Conservation (phyloP, 2,797 vertebrate genomes). For the Hipposideros larvatus region DNA sequence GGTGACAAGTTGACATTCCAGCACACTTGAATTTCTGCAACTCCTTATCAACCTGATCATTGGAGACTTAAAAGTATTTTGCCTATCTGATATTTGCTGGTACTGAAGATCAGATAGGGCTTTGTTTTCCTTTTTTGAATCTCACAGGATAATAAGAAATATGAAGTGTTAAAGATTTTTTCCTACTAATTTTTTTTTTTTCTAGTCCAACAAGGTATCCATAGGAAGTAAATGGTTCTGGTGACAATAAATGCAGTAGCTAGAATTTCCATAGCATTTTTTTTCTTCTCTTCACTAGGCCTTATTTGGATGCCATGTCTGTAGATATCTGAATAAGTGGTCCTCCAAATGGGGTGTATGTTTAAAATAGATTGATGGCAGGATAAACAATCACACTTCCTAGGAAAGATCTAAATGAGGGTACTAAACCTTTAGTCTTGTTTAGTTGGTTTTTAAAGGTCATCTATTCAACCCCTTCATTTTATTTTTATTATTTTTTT, state of each 20-base stretch:
- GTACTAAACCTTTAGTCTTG: not conserved
- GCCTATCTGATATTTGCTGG: slow-evolving; percentile 54
- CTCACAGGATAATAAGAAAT: slow-evolving; percentile 45
- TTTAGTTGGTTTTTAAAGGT: slow-evolving; percentile 69
- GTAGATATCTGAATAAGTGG: slow-evolving; percentile 10
- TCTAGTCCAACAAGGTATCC: not conserved
- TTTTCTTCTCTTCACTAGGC: slow-evolving; percentile 17
- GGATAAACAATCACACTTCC: not conserved
- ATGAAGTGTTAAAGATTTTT: slow-evolving; percentile 41
- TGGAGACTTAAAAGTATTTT: slow-evolving; percentile 52
- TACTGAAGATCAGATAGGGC: slow-evolving; percentile 10
- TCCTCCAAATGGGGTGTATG: not conserved
- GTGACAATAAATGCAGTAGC: not conserved
- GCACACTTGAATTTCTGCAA: slow-evolving; percentile 57
- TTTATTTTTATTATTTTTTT: slow-evolving; percentile 52
- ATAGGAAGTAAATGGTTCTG: slow-evolving; percentile 45
- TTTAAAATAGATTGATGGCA: slow-evolving; percentile 40
- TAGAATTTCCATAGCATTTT: slow-evolving; percentile 16
- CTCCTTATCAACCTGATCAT: slow-evolving; percentile 47
- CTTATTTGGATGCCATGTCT: slow-evolving; percentile 1
- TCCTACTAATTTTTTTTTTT: slow-evolving; percentile 12
- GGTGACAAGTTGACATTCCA: slow-evolving; percentile 60
- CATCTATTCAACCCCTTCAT: not conserved
- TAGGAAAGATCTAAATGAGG: not conserved
- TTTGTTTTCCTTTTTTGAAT: not conserved